Evolutionary conservation across 2,113 vertebrate species (phyloP), one percentile per base, ranked within the genome.

Genomic region (Cyanoramphus novaezelandiae): DNA sequence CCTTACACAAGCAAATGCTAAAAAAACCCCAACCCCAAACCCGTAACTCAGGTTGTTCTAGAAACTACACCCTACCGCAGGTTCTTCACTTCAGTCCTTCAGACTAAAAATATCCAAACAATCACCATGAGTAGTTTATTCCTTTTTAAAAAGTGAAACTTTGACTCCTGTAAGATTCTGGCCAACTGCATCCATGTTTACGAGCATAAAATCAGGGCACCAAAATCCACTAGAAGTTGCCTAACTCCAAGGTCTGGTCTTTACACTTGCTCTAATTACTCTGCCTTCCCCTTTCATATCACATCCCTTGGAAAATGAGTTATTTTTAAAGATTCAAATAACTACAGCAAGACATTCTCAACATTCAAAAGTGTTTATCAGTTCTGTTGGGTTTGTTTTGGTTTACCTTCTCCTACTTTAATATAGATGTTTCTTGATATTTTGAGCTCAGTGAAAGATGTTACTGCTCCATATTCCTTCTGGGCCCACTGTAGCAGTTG

Each of bases 381-480:
- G 2, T 60, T 91, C 43, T 68, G n/a, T 33, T 72, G 9, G 25
- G 2, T 84, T 82, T 37, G 9, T 8, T 65, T 31, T 62, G 7
- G 10, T 97, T 94, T 97, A 99, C 99, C 99, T 99, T 99, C 99
- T 94, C 99, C 99, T 80, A 99, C 99, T 99, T 99, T 99, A 98
- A 99, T 99, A 93, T 99, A 99, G 97, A 99, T 97, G 77, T 99
- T 99, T 91, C 98, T 98, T 82, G 99, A 98, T 97, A 99, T 98
- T 98, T 98, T 99, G 93, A 99, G 98, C 97, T 99, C 99, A 4
- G 99, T 99, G 98, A 99, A 99, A 25, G 99, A 99, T 24, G 99
- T 99, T 87, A 99, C 98, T n/a, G 99, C 99, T 82, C 97, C 96
- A 90, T 99, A 99, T 78, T 98, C 98, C 92, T 98, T 98, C 94